Conservation (phyloP, 2,113 vertebrate genomes). For the Engraulis encrasicolus region DNA sequence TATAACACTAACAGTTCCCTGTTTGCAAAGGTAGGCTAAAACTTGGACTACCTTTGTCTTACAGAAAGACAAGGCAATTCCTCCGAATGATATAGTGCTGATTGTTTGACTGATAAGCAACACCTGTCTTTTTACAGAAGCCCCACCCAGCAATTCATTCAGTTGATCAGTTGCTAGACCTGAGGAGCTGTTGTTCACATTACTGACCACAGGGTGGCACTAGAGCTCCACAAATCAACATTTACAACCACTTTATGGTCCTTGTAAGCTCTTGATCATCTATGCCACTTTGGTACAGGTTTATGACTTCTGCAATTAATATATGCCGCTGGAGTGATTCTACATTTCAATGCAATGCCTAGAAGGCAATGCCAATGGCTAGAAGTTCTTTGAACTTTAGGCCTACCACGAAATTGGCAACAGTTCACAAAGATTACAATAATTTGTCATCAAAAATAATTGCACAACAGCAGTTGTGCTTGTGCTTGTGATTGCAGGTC, state of each 20-base stretch:
- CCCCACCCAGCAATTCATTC: neutral
- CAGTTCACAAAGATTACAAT: neutral
- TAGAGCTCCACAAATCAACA: neutral
- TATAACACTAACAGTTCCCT: neutral
- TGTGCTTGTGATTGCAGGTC: neutral
- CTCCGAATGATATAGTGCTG: neutral
- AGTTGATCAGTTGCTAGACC: too few species aligned
- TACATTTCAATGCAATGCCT: too few species aligned
- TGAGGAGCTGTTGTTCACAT: neutral
- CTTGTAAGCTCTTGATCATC: too few species aligned
- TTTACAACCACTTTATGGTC: neutral
- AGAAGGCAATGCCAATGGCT: too few species aligned
- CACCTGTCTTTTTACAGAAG: neutral
- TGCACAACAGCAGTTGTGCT: neutral
- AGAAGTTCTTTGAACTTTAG: too few species aligned
- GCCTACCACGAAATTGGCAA: too few species aligned
- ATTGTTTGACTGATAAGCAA: neutral
- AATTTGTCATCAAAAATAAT: neutral
- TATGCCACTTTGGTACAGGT: too few species aligned
- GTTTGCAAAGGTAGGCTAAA: neutral
- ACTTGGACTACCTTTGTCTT: neutral
- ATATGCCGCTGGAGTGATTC: too few species aligned
- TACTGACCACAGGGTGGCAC: neutral
- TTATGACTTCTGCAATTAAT: too few species aligned
- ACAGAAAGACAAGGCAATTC: neutral